Conservation (phyloP, 2,888 invertebrate genomes). For the Lordiphosa andalusiaca region DNA sequence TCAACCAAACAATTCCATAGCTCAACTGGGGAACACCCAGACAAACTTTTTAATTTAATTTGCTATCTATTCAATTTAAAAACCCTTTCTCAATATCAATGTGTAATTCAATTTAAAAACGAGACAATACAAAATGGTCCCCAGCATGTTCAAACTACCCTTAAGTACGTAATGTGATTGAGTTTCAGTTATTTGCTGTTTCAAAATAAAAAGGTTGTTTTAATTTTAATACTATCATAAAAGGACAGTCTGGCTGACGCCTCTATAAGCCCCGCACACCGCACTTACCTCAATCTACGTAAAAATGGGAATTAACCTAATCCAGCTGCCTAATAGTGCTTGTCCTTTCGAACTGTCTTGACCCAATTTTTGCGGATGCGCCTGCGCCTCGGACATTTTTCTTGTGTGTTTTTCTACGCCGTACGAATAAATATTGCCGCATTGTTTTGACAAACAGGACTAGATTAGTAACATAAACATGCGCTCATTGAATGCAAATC, state of each 20-base stretch:
- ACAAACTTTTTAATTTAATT: no score
- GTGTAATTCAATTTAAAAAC: no score
- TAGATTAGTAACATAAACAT: conserved; percentile 78
- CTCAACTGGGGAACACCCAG: no score
- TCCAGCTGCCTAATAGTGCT: conserved; percentile 33
- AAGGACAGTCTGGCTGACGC: conserved; percentile 59
- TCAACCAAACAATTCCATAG: no score
- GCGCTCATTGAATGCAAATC: conserved; percentile 62
- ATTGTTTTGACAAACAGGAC: conserved; percentile 78
- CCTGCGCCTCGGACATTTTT: conserved; percentile 29
- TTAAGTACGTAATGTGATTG: no score
- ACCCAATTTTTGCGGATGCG: conserved; percentile 35
- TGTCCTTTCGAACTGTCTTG: conserved; percentile 34
- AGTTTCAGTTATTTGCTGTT: no score
- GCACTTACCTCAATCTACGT: conserved; percentile 54
- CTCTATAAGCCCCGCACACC: conserved; percentile 40
- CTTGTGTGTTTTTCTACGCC: conserved; percentile 70
- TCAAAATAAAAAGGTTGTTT: no score
- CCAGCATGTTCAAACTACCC: no score
- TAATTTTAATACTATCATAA: conserved; percentile 3
- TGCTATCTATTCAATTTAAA: no score
- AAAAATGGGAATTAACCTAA: conserved; percentile 52
- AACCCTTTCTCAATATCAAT: no score
- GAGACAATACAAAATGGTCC: no score
- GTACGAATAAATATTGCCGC: conserved; percentile 76